Evolutionary conservation across 2,888 invertebrate genomes (phyloP).

Genomic region (Eupithecia insigniata): DNA sequence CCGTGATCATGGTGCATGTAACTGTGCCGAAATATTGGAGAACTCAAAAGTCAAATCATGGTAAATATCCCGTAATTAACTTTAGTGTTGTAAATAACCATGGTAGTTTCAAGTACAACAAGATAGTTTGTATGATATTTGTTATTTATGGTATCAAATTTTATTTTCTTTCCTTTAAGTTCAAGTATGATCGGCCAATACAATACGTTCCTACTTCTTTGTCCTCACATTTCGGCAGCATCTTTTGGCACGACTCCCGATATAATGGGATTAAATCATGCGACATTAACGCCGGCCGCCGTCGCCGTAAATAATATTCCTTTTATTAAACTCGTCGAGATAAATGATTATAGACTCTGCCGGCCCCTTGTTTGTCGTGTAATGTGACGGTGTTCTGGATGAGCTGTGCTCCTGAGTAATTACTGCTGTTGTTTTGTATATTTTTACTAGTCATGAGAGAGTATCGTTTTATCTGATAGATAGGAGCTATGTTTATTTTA

Average conservation of each 20-base stretch:
- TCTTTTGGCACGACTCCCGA: slow-evolving; percentile 72
- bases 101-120: no score
- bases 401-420: slow-evolving; percentile 51
- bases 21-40: no score
- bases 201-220: background rate
- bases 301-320: slow-evolving; percentile 82
- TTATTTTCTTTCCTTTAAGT: background rate
- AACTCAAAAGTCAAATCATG: no score
- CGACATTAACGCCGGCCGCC: slow-evolving; percentile 74
- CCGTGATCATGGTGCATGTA: no score
- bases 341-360: slow-evolving; percentile 82
- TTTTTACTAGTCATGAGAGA: slow-evolving; percentile 36
- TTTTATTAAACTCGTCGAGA: slow-evolving; percentile 83
- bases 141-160: no score
- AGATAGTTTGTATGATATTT: no score
- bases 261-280: slow-evolving; percentile 83
- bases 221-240: slow-evolving; percentile 17
- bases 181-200: background rate
- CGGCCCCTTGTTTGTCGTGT: slow-evolving; percentile 70
- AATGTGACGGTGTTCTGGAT: slow-evolving; percentile 50
- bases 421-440: slow-evolving; percentile 47
- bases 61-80: no score
- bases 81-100: no score
- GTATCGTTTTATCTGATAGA: slow-evolving; percentile 5
- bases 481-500: background rate